Evolutionary conservation across 2,797 vertebrate species (phyloP).

Genomic region (Phoxinus dragarum): DNA sequence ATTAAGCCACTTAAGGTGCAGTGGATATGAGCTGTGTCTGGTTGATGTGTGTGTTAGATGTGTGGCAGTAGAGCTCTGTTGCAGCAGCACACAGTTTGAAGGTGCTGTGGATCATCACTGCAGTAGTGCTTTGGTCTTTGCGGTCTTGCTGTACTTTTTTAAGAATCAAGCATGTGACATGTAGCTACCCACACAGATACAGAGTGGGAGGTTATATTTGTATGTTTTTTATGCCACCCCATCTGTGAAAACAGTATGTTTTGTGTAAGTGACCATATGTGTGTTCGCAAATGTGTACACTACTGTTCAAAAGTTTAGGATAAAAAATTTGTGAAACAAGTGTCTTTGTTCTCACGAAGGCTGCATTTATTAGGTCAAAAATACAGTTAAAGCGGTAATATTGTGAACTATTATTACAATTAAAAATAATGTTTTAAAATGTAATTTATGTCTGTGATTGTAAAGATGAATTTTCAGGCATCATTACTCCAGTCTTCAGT

Average conservation of each 20-base stretch:
- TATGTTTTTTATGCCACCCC: slow-evolving; percentile 25
- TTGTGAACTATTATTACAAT: no score
- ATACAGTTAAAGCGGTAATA: no score
- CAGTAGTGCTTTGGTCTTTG: slow-evolving; percentile 23
- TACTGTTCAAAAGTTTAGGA: not conserved
- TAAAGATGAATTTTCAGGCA: no score
- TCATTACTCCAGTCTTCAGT: no score
- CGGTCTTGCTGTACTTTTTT: slow-evolving; percentile 18
- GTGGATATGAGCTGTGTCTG: slow-evolving; percentile 2
- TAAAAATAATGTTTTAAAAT: no score
- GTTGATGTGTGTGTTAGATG: slow-evolving; percentile 6
- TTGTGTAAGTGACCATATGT: not conserved
- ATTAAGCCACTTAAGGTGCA: slow-evolving; percentile 38
- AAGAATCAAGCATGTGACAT: slow-evolving; percentile 13
- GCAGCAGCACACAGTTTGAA: slow-evolving; percentile 19
- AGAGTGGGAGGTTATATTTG: slow-evolving; percentile 22
- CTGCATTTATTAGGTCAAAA: not conserved
- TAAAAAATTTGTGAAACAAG: not conserved
- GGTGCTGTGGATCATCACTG: slow-evolving; percentile 14
- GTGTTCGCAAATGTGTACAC: not conserved
- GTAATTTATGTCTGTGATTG: no score
- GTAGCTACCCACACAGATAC: slow-evolving; percentile 12
- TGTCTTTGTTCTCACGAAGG: not conserved
- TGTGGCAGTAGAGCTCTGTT: not conserved
- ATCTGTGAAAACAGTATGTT: not conserved